Percentiles rank a stretch among this genome's conserved stretches.
Conservation (phyloP, 2,113 vertebrate species). For the Nycticryphes semicollaris region DNA sequence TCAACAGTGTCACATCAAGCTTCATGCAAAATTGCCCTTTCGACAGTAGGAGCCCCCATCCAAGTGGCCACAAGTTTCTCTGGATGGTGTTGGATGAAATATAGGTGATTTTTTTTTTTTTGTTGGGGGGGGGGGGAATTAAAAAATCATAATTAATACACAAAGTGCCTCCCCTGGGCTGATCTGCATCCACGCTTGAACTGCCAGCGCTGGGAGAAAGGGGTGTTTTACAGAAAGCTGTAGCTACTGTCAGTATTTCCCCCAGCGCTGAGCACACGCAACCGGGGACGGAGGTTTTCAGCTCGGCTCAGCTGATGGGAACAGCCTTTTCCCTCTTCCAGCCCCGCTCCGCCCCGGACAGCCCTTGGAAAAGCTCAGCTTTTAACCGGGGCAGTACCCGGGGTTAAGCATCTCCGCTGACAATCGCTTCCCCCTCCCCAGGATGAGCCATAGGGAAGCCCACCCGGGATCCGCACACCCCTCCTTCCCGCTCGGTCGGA, state of each 20-base stretch:
- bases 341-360: rapidly evolving
- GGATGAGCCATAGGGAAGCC: not conserved
- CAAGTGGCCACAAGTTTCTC: not conserved
- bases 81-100: not conserved
- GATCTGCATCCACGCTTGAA: not conserved
- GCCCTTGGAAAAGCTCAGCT: not conserved
- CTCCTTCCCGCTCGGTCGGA: too few relatives aligned
- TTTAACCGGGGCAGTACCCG: rapidly evolving
- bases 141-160: not conserved
- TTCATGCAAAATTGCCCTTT: not conserved
- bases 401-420: not conserved
- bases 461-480: not conserved
- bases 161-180: not conserved
- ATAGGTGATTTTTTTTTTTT: not conserved
- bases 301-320: not conserved
- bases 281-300: not conserved
- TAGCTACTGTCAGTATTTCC: not conserved
- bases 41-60: rapidly evolving
- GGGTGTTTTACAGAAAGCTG: not conserved
- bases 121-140: not conserved
- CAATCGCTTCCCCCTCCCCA: not conserved
- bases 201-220: not conserved
- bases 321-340: not conserved
- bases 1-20: not conserved
- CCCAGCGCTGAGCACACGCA: not conserved